Percentiles rank a stretch among this genome's conserved stretches.
phyloP scores from a whole-genome alignment of 2,113 vertebrate species.

The Microcebus ravelobensis region DNA sequence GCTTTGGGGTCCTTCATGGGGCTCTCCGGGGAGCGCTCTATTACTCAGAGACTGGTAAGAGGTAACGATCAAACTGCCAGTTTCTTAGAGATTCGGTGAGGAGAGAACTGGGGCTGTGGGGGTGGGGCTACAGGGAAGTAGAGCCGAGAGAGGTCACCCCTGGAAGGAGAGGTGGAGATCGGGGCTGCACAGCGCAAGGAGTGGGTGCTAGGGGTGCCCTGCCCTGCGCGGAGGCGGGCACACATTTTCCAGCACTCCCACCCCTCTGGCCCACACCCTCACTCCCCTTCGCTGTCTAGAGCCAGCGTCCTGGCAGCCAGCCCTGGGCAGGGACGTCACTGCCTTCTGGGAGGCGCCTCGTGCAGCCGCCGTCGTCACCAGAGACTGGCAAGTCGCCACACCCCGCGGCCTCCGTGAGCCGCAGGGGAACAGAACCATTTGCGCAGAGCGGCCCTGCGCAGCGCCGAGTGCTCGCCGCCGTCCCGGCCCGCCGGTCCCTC shows the following conservation, averaged over 20 bases:
- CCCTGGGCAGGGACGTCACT: conserved; percentile 47
- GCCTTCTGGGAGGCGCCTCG: neutral
- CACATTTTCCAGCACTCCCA: neutral
- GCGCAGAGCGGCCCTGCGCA: too few species aligned
- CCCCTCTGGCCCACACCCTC: neutral
- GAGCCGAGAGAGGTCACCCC: neutral
- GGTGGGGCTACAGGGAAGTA: neutral
- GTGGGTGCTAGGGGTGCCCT: neutral
- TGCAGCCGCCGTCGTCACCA: conserved; percentile 68
- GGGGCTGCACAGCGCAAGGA: neutral
- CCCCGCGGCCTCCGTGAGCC: conserved; percentile 53
- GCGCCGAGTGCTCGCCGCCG: too few species aligned
- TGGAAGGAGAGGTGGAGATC: neutral
- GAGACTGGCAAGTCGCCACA: conserved; percentile 65
- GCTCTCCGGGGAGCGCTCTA: neutral
- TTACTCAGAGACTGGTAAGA: neutral
- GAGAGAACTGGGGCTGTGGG: neutral
- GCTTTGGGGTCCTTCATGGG: fast-evolving
- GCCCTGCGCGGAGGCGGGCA: neutral
- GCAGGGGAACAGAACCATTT: conserved; percentile 71
- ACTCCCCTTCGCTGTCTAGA: conserved; percentile 6
- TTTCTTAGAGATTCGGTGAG: neutral
- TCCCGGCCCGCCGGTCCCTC: too few species aligned
- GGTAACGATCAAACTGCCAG: neutral
- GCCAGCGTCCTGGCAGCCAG: neutral